A percentile compares a stretch with the other conserved stretches of the same genome.
Evolutionary conservation across 2,113 vertebrate genomes (phyloP).

Genomic region (Rafetus swinhoei): DNA sequence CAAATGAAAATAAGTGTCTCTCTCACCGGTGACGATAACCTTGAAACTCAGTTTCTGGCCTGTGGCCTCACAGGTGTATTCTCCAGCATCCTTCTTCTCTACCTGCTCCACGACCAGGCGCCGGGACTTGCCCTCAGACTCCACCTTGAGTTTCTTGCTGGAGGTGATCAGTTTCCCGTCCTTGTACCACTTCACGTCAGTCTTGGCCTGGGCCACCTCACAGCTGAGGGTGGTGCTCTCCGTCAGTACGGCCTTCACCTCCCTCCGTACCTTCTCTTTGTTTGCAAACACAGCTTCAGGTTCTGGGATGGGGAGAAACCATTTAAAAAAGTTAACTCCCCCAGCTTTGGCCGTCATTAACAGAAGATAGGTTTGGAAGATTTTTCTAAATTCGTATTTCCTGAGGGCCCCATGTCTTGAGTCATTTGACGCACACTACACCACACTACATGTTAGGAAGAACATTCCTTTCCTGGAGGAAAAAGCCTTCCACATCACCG

Average conservation of each 20-base stretch:
- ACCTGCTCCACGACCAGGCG: constrained; percentile 79
- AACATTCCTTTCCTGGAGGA: neutral
- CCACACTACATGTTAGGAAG: no score
- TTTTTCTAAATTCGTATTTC: neutral
- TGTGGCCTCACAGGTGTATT: constrained; percentile 83
- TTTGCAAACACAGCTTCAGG: neutral
- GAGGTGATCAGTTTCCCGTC: constrained; percentile 77
- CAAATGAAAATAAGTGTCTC: neutral
- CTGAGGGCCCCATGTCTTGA: neutral
- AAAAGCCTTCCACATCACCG: no score
- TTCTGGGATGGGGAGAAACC: neutral
- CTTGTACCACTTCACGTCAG: constrained; percentile 85
- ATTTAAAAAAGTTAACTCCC: neutral
- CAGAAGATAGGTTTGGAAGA: neutral
- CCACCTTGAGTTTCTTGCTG: constrained; percentile 69
- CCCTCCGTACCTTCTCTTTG: constrained; percentile 79
- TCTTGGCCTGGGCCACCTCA: constrained; percentile 75
- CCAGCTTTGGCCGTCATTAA: neutral
- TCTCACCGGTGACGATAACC: neutral
- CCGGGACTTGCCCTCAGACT: constrained; percentile 72
- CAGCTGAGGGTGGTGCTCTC: constrained; percentile 77
- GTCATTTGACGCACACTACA: neutral
- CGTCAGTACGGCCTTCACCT: constrained; percentile 70
- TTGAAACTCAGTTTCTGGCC: constrained; percentile 70
- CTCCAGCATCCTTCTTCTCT: constrained; percentile 82